These are phyloP conservation scores for fruit fly (Drosophila melanogaster) DNA, from an alignment of 1,140 invertebrate species.

Conservation along the genomic window DNA sequence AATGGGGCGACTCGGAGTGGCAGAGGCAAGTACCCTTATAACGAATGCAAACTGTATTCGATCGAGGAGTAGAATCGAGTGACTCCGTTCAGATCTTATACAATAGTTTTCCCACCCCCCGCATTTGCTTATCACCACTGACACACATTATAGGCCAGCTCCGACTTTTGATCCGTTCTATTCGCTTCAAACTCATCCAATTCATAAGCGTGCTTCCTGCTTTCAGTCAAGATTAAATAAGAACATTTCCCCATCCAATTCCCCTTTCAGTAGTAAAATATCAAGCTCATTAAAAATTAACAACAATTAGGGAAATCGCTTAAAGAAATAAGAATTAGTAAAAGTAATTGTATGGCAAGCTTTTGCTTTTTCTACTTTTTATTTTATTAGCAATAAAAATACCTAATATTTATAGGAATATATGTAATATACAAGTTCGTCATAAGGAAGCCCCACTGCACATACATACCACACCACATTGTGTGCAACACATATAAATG, in stretches of 20 bases:
- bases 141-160: slow-evolving; percentile 62
- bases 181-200: slow-evolving; percentile 15
- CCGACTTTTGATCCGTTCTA: slow-evolving; percentile 17
- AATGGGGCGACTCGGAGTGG: neutral
- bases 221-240: slow-evolving; percentile 28
- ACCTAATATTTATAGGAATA: too few relatives aligned
- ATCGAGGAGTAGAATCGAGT: neutral
- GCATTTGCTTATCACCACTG: slow-evolving; percentile 60
- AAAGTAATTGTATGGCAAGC: too few relatives aligned
- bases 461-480: neutral
- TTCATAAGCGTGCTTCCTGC: slow-evolving; percentile 40
- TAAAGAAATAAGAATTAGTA: neutral
- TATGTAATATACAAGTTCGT: neutral
- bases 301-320: neutral
- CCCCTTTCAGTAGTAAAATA: neutral
- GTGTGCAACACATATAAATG: slow-evolving; percentile 15
- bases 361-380: too few relatives aligned
- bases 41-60: slow-evolving; percentile 12
- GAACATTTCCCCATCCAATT: neutral
- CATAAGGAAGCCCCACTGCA: neutral
- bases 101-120: slow-evolving; percentile 5
- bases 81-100: slow-evolving; percentile 13
- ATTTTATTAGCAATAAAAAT: too few relatives aligned
- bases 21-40: neutral
- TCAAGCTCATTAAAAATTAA: neutral